Evolutionary conservation across 2,113 vertebrate genomes (phyloP).

Genomic region (Dryoscopus gambensis): DNA sequence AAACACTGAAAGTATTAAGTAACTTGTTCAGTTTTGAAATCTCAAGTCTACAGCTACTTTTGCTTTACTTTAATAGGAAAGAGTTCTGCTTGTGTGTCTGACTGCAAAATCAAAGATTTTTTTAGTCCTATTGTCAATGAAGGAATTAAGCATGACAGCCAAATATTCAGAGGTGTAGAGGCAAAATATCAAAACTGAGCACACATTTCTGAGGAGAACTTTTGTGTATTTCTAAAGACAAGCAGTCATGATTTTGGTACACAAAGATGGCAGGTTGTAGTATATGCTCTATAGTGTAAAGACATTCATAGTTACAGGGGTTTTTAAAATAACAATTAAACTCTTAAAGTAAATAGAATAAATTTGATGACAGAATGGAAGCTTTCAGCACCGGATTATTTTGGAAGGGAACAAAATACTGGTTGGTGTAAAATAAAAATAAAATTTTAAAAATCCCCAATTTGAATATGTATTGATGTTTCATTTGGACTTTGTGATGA

Average conservation of each 20-base stretch:
- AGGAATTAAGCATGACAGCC: not conserved
- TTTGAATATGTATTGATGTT: not conserved
- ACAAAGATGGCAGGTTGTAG: not conserved
- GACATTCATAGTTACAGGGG: accelerated
- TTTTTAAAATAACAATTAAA: not conserved
- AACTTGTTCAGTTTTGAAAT: not conserved
- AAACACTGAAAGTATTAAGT: not conserved
- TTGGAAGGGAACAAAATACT: not conserved
- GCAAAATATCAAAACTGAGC: not conserved
- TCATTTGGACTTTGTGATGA: not conserved
- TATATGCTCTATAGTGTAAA: not conserved
- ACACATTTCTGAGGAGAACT: not conserved
- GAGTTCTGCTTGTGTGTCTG: not conserved
- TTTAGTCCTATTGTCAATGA: not conserved
- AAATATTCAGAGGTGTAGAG: not conserved
- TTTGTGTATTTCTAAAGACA: not conserved
- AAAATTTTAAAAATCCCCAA: accelerated
- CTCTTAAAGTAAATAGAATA: not conserved
- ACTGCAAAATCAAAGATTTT: not conserved
- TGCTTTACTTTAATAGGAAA: not conserved
- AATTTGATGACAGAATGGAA: not conserved
- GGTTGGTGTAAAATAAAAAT: accelerated
- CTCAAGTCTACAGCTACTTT: not conserved
- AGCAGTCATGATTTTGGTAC: not conserved
- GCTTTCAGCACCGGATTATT: not conserved